These are phyloP conservation scores for Melanotaenia trifasciata DNA, from an alignment of 2,797 vertebrate genomes.

Conservation along the genomic window DNA sequence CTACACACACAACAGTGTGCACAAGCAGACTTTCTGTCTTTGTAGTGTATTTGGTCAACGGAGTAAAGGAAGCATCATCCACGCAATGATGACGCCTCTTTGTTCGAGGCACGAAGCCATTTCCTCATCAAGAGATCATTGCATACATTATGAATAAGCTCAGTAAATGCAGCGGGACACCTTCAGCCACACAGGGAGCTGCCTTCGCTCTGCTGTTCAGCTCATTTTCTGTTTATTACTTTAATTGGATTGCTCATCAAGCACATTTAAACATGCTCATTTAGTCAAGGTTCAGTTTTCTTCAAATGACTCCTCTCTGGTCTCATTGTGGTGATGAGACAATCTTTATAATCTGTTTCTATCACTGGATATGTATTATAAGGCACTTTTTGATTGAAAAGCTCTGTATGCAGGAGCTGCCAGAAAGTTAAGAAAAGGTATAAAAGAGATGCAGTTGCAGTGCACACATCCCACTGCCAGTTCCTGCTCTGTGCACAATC, in stretches of 20 bases:
- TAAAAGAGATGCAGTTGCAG: neutral
- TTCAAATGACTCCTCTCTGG: constrained; percentile 23
- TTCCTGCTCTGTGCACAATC: constrained; percentile 44
- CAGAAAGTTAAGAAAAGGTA: neutral
- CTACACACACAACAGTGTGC: neutral
- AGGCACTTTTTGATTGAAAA: neutral
- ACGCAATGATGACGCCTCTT: constrained; percentile 21
- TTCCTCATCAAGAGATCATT: constrained; percentile 51
- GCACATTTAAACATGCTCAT: constrained; percentile 26
- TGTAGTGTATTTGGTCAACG: constrained; percentile 5
- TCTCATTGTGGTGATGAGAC: constrained; percentile 19
- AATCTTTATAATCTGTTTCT: neutral
- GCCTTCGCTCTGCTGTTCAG: constrained; percentile 19
- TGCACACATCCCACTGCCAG: neutral
- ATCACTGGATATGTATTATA: constrained; percentile 7
- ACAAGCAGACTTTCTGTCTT: constrained; percentile 1
- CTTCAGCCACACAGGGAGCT: constrained; percentile 1
- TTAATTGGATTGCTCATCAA: constrained; percentile 30
- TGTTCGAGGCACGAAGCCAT: constrained; percentile 27
- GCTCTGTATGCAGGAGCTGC: neutral
- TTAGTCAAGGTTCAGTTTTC: constrained; percentile 33
- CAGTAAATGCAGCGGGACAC: constrained; percentile 22
- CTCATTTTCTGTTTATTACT: constrained; percentile 33
- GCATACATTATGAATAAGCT: constrained; percentile 65
- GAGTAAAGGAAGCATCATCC: constrained; percentile 4